phyloP scores from a whole-genome alignment of 2,888 invertebrate species.

The Eretmocerus hayati region DNA sequence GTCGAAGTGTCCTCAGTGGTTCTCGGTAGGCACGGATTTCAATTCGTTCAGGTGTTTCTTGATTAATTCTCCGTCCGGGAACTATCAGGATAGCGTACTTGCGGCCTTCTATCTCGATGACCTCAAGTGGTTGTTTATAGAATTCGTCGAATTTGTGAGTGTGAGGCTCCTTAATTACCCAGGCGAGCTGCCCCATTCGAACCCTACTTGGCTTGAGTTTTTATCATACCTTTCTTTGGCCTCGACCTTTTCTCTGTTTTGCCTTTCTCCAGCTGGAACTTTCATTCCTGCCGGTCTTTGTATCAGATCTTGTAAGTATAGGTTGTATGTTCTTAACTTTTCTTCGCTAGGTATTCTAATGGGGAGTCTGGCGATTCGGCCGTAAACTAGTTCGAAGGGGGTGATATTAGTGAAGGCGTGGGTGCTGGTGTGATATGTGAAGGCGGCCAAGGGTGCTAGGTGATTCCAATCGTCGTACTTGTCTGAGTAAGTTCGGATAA shows the following conservation, averaged over 20 bases:
- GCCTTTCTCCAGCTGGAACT: not conserved
- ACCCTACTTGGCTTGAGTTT: slow-evolving; percentile 6
- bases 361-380: not conserved
- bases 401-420: not conserved
- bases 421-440: not conserved
- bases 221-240: slow-evolving; percentile 3
- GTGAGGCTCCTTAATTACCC: no score
- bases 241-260: not conserved
- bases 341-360: not conserved
- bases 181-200: not conserved
- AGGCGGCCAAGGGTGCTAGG: not conserved
- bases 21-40: no score
- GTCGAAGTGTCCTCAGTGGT: no score
- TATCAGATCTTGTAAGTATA: not conserved
- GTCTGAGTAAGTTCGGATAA: no score
- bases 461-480: no score
- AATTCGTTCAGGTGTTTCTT: not conserved
- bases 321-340: not conserved
- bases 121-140: not conserved
- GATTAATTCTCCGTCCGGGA: not conserved
- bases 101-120: not conserved
- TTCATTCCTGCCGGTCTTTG: not conserved
- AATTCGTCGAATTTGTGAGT: not conserved
- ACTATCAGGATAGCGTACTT: not conserved
- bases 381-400: not conserved